Conservation (phyloP, 1,140 invertebrate genomes). For the Stratiolaelaps scimitus region DNA sequence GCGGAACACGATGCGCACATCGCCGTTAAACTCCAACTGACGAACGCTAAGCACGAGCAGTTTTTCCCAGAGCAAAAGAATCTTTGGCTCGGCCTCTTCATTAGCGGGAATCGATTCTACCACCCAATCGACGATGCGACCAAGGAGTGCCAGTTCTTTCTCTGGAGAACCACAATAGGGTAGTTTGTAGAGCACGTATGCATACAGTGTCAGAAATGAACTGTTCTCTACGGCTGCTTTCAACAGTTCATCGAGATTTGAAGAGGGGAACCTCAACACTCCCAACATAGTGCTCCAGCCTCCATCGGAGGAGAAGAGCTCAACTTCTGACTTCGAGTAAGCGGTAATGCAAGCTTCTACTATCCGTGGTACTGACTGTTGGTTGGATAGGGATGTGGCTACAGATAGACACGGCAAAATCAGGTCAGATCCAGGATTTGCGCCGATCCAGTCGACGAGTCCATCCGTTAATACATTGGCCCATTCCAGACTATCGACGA, state of each 20-base stretch:
- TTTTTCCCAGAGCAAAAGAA: conserved; percentile 14
- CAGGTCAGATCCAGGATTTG: conserved; percentile 23
- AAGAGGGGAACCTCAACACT: neutral
- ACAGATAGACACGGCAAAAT: conserved; percentile 2
- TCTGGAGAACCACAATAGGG: conserved; percentile 5
- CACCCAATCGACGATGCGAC: conserved; percentile 10
- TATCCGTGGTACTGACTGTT: neutral
- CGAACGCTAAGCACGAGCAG: neutral
- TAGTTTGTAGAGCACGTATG: conserved; percentile 14
- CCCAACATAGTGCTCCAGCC: conserved; percentile 6
- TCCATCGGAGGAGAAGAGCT: conserved; percentile 15
- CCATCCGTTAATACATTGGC: conserved; percentile 13
- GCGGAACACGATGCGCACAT: conserved; percentile 9
- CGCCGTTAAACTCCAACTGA: neutral
- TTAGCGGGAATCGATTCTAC: conserved; percentile 1
- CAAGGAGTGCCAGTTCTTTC: conserved; percentile 10
- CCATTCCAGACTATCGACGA: conserved; percentile 21
- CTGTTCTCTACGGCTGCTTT: conserved; percentile 5
- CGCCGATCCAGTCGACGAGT: conserved; percentile 2
- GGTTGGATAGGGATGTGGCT: neutral
- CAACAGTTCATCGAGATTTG: conserved; percentile 10
- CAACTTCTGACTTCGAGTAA: conserved; percentile 20
- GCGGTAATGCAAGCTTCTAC: conserved; percentile 16
- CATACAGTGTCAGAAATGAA: conserved; percentile 6
- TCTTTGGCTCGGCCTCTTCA: conserved; percentile 19